Percentiles rank a stretch among this genome's conserved stretches.
phyloP scores from a whole-genome alignment of 37 sponge, comb jelly and placozoan genomes.

The Diacarnus erythraeanus region DNA sequence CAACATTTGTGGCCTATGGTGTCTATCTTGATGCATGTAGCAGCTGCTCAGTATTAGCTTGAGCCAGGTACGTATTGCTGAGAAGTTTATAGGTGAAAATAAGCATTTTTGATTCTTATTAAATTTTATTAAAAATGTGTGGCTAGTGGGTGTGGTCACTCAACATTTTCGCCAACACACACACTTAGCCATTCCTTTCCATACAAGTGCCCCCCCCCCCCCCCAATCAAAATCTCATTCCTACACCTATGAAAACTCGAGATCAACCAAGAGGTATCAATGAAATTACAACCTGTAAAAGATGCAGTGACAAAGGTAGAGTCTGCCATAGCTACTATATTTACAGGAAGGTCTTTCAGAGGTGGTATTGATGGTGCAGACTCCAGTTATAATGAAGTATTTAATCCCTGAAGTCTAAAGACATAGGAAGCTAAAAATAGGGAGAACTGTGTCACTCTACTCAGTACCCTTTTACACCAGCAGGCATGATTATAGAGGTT shows the following conservation, averaged over 20 bases:
- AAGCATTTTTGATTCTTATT: too few species aligned
- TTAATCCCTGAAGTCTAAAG: conserved; percentile 68
- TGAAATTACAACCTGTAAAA: conserved; percentile 19
- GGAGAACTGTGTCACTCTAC: conserved; percentile 77
- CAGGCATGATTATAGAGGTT: conserved; percentile 79
- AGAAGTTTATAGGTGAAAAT: too few species aligned
- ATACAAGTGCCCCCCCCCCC: too few species aligned
- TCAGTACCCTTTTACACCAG: conserved; percentile 86
- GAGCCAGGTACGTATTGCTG: too few species aligned
- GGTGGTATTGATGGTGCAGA: conserved; percentile 57
- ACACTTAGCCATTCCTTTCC: too few species aligned
- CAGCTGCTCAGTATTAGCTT: too few species aligned
- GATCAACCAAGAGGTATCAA: conserved; percentile 6
- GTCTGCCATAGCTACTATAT: conserved; percentile 22
- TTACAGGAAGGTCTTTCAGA: conserved; percentile 65
- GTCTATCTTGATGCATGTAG: too few species aligned
- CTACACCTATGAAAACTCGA: conserved; percentile 21
- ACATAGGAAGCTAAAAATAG: conserved; percentile 71
- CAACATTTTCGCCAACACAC: too few species aligned
- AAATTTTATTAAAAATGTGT: too few species aligned
- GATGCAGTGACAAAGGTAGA: conserved; percentile 44
- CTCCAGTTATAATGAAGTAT: conserved; percentile 68
- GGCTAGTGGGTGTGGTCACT: too few species aligned
- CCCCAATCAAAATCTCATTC: too few species aligned
- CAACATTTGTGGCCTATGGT: too few species aligned